A percentile compares a stretch with the other conserved stretches of the same genome.
These are phyloP conservation scores for Onychorhynchus coronatus DNA, from an alignment of 2,113 vertebrate genomes.

Conservation along the genomic window DNA sequence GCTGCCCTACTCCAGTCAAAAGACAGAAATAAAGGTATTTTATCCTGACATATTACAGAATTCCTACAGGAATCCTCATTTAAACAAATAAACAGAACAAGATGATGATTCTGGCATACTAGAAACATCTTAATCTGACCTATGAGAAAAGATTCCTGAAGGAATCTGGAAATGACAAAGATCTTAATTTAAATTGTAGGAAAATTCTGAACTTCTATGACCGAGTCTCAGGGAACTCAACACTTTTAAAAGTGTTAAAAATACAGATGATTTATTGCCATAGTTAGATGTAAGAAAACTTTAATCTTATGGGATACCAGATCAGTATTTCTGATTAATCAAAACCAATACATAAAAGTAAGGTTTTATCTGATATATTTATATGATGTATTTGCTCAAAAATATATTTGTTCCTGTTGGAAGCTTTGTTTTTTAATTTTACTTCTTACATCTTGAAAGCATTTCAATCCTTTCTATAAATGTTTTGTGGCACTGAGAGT, in stretches of 20 bases:
- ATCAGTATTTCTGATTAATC: neutral
- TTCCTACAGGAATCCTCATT: conserved; percentile 26
- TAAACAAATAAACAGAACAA: conserved; percentile 20
- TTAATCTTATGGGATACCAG: neutral
- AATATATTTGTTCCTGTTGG: neutral
- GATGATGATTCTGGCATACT: neutral
- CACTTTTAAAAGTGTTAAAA: conserved; percentile 32
- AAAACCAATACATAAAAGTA: neutral
- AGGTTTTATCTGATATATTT: neutral
- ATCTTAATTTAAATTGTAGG: conserved; percentile 6
- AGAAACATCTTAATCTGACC: conserved; percentile 26
- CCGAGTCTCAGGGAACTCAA: conserved; percentile 27
- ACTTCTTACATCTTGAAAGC: neutral
- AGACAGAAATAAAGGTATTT: neutral
- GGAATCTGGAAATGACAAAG: conserved; percentile 19
- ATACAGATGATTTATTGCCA: conserved; percentile 11
- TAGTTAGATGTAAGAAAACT: neutral
- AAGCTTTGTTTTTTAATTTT: neutral
- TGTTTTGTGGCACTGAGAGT: neutral
- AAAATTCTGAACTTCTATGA: conserved; percentile 37
- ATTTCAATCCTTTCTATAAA: neutral
- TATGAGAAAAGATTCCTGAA: conserved; percentile 28
- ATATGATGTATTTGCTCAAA: neutral
- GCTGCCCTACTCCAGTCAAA: neutral
- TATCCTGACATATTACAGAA: neutral